A percentile compares a stretch with the other conserved stretches of the same genome.
These are phyloP conservation scores for Galbula dea DNA, from an alignment of 2,113 vertebrate species.

Conservation along the genomic window DNA sequence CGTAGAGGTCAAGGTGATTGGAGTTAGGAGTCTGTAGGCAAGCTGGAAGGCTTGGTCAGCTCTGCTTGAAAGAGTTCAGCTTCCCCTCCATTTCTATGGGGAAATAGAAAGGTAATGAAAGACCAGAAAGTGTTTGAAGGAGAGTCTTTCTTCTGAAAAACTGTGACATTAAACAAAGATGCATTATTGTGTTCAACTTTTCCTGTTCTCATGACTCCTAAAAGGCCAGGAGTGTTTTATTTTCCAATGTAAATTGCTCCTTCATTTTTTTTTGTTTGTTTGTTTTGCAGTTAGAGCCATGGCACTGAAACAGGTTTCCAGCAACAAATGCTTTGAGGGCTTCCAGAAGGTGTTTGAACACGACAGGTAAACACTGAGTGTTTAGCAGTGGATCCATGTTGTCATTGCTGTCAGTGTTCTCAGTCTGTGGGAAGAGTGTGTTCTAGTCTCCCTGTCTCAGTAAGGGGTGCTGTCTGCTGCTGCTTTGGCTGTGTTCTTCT, in stretches of 20 bases:
- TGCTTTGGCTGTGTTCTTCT: background rate
- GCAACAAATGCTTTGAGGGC: constrained; percentile 90
- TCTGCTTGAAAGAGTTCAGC: background rate
- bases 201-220: background rate
- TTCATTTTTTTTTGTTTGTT: background rate
- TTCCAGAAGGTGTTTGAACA: constrained; percentile 97
- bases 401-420: background rate
- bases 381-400: background rate
- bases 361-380: constrained; percentile 80
- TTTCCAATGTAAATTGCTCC: background rate
- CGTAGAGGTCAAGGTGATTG: background rate
- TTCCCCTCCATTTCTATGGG: background rate
- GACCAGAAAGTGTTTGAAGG: background rate
- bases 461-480: background rate
- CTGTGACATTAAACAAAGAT: background rate
- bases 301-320: constrained; percentile 89
- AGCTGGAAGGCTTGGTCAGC: background rate
- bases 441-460: background rate
- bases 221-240: background rate
- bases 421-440: background rate
- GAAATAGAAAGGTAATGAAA: background rate
- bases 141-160: background rate
- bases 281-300: constrained; percentile 66
- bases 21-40: background rate
- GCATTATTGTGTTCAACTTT: no score